A percentile compares a stretch with the other conserved stretches of the same genome.
Conservation (phyloP, 30 jellyfish, hydroid and myxozoan species). For the Chrysaora quinquecirrha region DNA sequence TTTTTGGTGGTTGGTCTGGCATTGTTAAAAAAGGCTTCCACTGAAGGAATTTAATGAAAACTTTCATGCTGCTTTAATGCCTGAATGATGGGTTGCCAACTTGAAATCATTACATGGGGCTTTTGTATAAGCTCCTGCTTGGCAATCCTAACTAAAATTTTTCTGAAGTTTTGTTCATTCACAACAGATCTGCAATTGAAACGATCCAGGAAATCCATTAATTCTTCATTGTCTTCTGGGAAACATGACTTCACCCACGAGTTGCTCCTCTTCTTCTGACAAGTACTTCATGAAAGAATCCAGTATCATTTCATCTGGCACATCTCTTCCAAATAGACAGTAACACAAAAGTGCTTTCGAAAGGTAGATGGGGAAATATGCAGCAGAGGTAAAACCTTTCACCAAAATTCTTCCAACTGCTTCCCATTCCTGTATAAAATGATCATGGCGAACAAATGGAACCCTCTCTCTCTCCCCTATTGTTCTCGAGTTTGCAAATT, state of each 20-base stretch:
- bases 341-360: constrained; percentile 18
- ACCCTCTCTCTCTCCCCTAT: constrained; percentile 23
- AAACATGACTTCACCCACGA: constrained; percentile 1
- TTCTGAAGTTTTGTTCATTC: constrained; percentile 11
- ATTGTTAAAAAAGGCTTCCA: constrained; percentile 19
- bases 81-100: constrained; percentile 31
- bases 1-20: constrained; percentile 21
- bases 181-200: constrained; percentile 10
- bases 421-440: constrained; percentile 10
- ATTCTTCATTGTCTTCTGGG: background rate
- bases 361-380: constrained; percentile 27
- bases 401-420: constrained; percentile 36
- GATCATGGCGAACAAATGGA: constrained; percentile 50
- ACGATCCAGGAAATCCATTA: constrained; percentile 25
- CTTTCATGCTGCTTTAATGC: too few species aligned
- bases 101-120: constrained; percentile 12
- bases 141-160: constrained; percentile 18
- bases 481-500: constrained; percentile 14
- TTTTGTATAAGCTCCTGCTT: constrained; percentile 27
- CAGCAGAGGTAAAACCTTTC: constrained; percentile 25
- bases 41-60: background rate
- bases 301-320: background rate
- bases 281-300: constrained; percentile 31
- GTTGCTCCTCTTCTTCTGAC: constrained; percentile 7
- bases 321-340: constrained; percentile 27